These are phyloP conservation scores for Condylostylus longicornis DNA, from an alignment of 1,140 invertebrate genomes.

Conservation along the genomic window DNA sequence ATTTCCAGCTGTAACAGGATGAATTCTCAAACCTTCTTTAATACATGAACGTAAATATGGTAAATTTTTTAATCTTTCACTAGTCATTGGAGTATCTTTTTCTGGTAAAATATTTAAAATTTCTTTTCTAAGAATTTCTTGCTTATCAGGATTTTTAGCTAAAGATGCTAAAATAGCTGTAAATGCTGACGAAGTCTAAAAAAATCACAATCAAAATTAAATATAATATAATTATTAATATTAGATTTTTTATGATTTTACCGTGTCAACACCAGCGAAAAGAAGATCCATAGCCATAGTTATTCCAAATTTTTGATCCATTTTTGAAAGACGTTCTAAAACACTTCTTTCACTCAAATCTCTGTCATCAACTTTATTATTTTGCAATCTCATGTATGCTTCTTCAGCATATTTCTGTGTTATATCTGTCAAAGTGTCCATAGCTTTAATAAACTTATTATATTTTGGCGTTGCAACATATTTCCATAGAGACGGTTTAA, in stretches of 20 bases:
- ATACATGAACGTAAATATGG: constrained; percentile 43
- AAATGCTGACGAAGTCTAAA: constrained; percentile 10
- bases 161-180: constrained; percentile 7
- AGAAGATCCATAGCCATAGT: constrained; percentile 52
- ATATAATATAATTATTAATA: neutral
- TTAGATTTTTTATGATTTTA: constrained; percentile 18
- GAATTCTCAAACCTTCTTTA: constrained; percentile 39
- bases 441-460: constrained; percentile 35
- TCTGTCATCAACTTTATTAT: constrained; percentile 19
- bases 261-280: constrained; percentile 55
- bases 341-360: constrained; percentile 28
- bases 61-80: constrained; percentile 35
- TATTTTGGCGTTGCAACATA: constrained; percentile 36
- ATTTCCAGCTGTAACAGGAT: constrained; percentile 33
- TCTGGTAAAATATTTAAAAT: constrained; percentile 32
- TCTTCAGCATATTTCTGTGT: neutral
- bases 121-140: constrained; percentile 48
- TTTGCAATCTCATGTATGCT: neutral
- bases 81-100: constrained; percentile 33
- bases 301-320: constrained; percentile 38
- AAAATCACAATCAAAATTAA: neutral
- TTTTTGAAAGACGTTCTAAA: constrained; percentile 38
- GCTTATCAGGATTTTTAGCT: constrained; percentile 41
- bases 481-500: constrained; percentile 42
- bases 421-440: constrained; percentile 12